phyloP scores from a whole-genome alignment of 2,113 vertebrate species.

The Puffinus mauretanicus region DNA sequence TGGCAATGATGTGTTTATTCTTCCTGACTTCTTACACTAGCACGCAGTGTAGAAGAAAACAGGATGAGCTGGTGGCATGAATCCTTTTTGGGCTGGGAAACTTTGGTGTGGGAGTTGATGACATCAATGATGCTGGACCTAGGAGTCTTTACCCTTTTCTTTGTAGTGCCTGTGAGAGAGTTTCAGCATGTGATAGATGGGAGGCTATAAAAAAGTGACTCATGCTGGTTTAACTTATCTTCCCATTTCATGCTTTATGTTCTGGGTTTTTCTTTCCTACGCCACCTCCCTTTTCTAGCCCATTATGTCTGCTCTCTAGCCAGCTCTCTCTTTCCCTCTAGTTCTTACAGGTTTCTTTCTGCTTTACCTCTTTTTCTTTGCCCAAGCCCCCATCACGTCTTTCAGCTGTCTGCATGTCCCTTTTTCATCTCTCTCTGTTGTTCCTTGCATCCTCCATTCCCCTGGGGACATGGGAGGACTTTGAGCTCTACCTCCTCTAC shows the following conservation, averaged over 20 bases:
- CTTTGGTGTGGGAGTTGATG: not conserved
- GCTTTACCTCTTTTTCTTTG: not conserved
- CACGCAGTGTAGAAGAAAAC: not conserved
- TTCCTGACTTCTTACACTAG: not conserved
- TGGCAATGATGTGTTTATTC: not conserved
- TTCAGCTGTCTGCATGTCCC: not conserved
- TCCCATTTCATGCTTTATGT: not conserved
- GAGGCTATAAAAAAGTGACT: not conserved
- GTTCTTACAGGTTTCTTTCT: not conserved
- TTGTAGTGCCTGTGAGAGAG: not conserved
- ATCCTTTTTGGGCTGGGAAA: not conserved
- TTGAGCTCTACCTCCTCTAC: not conserved
- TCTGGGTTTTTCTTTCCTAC: not conserved
- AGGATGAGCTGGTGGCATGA: not conserved
- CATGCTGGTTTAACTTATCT: not conserved
- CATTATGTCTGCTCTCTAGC: not conserved
- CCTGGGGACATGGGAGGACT: not conserved
- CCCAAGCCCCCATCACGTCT: not conserved
- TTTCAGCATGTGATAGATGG: not conserved
- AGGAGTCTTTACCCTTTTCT: not conserved
- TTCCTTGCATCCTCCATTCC: not conserved
- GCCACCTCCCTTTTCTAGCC: not conserved
- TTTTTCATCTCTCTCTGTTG: not conserved
- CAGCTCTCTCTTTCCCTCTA: not conserved
- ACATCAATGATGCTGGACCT: not conserved